Base-by-base conservation (phyloP, 2,113 vertebrate genomes). In the Origma solitaria region DNA sequence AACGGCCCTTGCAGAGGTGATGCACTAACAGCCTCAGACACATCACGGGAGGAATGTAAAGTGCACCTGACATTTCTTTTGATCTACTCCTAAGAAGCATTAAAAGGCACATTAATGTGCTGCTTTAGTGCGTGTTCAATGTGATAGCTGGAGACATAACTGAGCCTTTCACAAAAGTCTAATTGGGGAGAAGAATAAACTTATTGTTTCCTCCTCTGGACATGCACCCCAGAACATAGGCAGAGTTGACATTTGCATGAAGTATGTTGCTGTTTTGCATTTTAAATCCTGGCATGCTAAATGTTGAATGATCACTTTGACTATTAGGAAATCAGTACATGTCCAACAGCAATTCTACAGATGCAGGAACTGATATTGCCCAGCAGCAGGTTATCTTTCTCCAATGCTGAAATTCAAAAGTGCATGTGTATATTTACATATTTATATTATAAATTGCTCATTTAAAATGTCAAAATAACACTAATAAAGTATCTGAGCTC, bases 41-140 rank as follows among this genome's bases (percentile, higher is more conserved):
- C 94, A 61, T 95, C 86, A 85, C 0, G 0, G 82, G 40, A 96
- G 75, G 95, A 92, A 75, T 89, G 66, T 10, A 96, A 97, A 97
- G 93, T 92, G 95, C 95, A 97, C 95, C 95, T 95, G 95, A 96
- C 96, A 93, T 42, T 60, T 96, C 96, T 96, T 97, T 96, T 96
- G 92, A 97, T 97, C 93, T 92, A 73, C 82, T 95, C 88, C 73
- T 49, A 88, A 92, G 94, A 92, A 96, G 78, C 78, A 86, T 27
- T 79, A 93, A 91, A 89, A 94, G 94, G 78, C 71, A 90, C 78
- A 86, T 84, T 88, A 86, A 92, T 35, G 86, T 78, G 91, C 71
- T 83, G 92, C 86, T 92, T 88, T 82, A 68, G 79, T 90, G 56
- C 13, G 0, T 82, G 61, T 81, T 94, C 82, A 94, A 2, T 47